phyloP scores from a whole-genome alignment of 2,113 vertebrate genomes.

The Ailuropoda melanoleuca region DNA sequence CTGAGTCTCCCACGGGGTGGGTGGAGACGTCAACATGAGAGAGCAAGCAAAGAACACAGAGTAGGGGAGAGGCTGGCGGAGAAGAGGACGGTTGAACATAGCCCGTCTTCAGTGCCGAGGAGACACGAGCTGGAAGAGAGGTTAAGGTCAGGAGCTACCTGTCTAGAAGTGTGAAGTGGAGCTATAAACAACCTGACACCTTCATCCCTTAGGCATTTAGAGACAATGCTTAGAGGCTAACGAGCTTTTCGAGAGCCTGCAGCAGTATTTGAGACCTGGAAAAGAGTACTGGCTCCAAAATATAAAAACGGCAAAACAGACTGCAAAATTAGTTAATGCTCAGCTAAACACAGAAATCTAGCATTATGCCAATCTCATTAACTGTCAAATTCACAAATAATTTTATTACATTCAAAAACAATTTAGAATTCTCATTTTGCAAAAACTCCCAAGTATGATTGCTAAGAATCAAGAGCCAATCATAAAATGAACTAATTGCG shows the following conservation, averaged over 20 bases:
- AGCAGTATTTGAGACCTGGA: neutral
- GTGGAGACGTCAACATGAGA: neutral
- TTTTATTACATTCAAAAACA: slow-evolving; percentile 20
- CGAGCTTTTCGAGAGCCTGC: neutral
- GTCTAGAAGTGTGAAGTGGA: neutral
- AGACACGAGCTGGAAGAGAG: neutral
- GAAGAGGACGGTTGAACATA: neutral
- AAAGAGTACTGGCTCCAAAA: neutral
- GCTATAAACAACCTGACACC: neutral
- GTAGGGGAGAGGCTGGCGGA: neutral
- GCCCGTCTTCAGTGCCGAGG: neutral
- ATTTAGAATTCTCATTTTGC: neutral
- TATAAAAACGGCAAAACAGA: neutral
- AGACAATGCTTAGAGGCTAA: neutral
- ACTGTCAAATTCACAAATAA: neutral
- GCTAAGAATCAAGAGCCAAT: neutral
- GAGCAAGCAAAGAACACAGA: neutral
- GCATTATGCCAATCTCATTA: neutral
- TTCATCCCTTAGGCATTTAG: neutral
- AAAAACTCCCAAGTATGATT: slow-evolving; percentile 20
- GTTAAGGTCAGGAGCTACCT: neutral
- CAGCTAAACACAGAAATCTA: slow-evolving; percentile 42
- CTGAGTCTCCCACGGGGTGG: neutral
- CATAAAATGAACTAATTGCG: neutral
- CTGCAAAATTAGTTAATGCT: neutral